These are phyloP conservation scores for Mizuhopecten yessoensis DNA, from an alignment of 1,140 invertebrate species.

Conservation along the genomic window DNA sequence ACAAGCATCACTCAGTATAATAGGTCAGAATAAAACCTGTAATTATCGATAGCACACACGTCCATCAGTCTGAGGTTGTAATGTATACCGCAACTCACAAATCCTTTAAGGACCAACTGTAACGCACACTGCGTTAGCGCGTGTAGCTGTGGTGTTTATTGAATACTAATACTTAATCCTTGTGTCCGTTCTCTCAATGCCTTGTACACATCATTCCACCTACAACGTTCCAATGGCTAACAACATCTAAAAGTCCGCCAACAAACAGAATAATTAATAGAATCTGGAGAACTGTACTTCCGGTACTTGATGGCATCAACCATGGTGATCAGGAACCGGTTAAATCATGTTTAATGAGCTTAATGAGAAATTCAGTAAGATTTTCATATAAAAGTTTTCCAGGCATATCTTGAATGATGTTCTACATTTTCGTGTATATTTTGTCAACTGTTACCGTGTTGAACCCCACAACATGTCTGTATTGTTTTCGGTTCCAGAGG, in stretches of 20 bases:
- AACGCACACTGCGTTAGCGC: background rate
- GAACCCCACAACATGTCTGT: too few species aligned
- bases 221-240: background rate
- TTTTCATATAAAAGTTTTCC: too few species aligned
- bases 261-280: background rate
- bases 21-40: background rate
- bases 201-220: background rate
- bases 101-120: background rate
- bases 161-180: background rate
- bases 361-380: too few species aligned
- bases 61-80: background rate
- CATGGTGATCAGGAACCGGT: too few species aligned
- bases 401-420: too few species aligned
- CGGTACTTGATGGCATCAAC: background rate
- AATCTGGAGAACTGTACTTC: background rate
- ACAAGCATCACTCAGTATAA: background rate
- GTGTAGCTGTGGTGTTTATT: background rate
- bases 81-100: background rate
- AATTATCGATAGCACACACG: background rate
- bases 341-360: too few species aligned
- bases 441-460: too few species aligned
- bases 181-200: background rate
- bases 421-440: too few species aligned
- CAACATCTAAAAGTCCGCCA: background rate
- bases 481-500: too few species aligned